Evolutionary conservation across 2,888 invertebrate species (phyloP).

Genomic region (Calephelis perditalis): DNA sequence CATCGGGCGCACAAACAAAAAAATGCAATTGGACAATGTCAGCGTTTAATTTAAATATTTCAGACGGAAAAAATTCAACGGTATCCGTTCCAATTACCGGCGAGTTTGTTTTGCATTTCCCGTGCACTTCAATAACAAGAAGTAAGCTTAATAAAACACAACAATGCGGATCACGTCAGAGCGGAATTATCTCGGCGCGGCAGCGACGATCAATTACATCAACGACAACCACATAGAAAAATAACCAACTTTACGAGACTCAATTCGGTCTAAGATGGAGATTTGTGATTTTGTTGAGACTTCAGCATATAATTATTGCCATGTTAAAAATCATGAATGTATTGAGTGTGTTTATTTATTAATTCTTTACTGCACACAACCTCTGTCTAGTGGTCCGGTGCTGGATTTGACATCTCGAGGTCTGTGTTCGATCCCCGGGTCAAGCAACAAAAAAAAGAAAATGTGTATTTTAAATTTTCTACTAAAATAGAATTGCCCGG

Average conservation of each 20-base stretch:
- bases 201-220: conserved; percentile 70
- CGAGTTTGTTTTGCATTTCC: conserved; percentile 62
- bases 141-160: conserved; percentile 53
- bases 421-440: too few species aligned
- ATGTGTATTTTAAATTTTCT: too few species aligned
- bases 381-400: too few species aligned
- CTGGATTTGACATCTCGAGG: too few species aligned
- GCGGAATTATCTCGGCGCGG: conserved; percentile 67
- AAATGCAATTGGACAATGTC: conserved; percentile 23
- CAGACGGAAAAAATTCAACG: conserved; percentile 30
- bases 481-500: too few species aligned
- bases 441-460: too few species aligned
- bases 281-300: too few species aligned
- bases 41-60: conserved; percentile 26
- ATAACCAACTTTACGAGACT: conserved; percentile 41
- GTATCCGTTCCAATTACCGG: conserved; percentile 32
- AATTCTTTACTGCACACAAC: too few species aligned
- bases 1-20: conserved; percentile 15
- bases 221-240: conserved; percentile 63
- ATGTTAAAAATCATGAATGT: too few species aligned
- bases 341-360: too few species aligned
- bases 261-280: background rate
- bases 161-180: conserved; percentile 71
- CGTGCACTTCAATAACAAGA: conserved; percentile 42
- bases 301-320: background rate